phyloP scores from a whole-genome alignment of 2,113 vertebrate genomes.

The Ictalurus punctatus region DNA sequence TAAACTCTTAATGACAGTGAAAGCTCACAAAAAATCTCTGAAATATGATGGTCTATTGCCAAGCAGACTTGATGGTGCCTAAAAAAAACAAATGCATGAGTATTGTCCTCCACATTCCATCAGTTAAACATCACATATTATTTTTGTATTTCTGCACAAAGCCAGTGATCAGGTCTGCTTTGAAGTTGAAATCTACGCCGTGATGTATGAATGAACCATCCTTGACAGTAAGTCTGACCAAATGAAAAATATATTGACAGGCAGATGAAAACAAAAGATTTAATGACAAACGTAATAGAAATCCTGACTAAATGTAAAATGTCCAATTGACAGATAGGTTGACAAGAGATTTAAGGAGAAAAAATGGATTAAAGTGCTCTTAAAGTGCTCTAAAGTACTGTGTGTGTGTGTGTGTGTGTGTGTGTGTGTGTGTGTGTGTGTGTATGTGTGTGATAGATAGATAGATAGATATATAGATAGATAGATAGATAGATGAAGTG shows the following conservation, averaged over 20 bases:
- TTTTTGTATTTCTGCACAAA: slow-evolving; percentile 40
- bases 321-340: background rate
- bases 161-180: slow-evolving; percentile 40
- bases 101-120: slow-evolving; percentile 56
- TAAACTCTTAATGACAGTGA: slow-evolving; percentile 34
- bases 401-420: background rate
- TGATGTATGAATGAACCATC: background rate
- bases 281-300: background rate
- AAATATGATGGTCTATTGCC: slow-evolving; percentile 64
- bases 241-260: background rate
- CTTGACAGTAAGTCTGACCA: background rate
- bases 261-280: background rate
- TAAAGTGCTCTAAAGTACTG: background rate
- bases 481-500: background rate
- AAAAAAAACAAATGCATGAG: slow-evolving; percentile 43
- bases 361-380: background rate
- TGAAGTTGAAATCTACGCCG: background rate
- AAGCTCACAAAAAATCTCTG: slow-evolving; percentile 42
- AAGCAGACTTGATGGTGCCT: slow-evolving; percentile 44
- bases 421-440: too few species aligned
- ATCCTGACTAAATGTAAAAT: background rate
- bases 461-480: background rate
- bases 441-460: background rate
- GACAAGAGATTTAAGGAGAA: background rate
- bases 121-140: slow-evolving; percentile 51